Percentiles rank a stretch among this genome's conserved stretches.
Evolutionary conservation across 37 sponge, comb jelly and placozoan genomes (phyloP).

Genomic region (Cliona cf. orientalis): DNA sequence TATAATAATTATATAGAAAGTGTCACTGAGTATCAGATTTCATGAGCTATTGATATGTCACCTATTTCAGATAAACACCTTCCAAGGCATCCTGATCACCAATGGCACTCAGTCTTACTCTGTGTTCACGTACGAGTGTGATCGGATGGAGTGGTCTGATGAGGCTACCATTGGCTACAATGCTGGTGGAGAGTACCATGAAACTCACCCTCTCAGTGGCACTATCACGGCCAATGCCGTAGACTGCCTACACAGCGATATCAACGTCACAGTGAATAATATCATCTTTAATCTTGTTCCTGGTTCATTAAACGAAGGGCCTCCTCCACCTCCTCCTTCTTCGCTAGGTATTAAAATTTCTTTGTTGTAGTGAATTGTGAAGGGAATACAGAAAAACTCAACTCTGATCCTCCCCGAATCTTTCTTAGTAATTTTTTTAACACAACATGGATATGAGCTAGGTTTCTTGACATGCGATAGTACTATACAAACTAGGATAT

Average conservation of each 20-base stretch:
- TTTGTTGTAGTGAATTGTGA: neutral
- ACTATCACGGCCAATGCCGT: conserved; percentile 2
- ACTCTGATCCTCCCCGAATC: too few species aligned
- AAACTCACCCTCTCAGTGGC: conserved; percentile 32
- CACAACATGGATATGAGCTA: too few species aligned
- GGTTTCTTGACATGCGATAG: too few species aligned
- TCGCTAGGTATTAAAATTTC: neutral
- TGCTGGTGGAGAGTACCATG: conserved; percentile 21
- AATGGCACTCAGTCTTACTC: conserved; percentile 41
- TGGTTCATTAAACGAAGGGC: neutral
- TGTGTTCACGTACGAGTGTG: conserved; percentile 54
- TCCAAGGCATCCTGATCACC: conserved; percentile 54
- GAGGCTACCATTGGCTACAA: conserved; percentile 53
- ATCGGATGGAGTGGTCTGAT: conserved; percentile 34
- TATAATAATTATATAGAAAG: too few species aligned
- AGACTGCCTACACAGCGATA: conserved; percentile 23
- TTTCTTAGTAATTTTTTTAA: too few species aligned
- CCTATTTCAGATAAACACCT: conserved; percentile 59
- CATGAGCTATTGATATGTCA: too few species aligned
- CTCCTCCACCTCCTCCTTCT: conserved; percentile 9
- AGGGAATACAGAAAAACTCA: too few species aligned
- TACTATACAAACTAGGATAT: too few species aligned
- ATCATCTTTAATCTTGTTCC: conserved; percentile 43
- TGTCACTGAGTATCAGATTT: too few species aligned
- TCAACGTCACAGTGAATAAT: conserved; percentile 3